A percentile compares a stretch with the other conserved stretches of the same genome.
These are phyloP conservation scores for Oceanodroma leucorhoa DNA, from an alignment of 2,797 vertebrate species.

Conservation along the genomic window DNA sequence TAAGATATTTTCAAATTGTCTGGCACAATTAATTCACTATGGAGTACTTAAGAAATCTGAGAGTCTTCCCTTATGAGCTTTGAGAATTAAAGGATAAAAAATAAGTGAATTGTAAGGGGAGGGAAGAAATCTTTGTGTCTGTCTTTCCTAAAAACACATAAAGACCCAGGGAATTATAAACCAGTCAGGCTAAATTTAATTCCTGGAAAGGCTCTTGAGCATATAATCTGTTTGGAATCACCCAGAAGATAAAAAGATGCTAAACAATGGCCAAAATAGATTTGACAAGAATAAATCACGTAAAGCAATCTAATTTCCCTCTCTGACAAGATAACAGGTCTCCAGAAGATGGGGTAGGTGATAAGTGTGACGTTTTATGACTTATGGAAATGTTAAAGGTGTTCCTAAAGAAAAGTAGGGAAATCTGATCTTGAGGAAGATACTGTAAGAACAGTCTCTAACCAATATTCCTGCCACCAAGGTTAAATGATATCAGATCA, in stretches of 20 bases:
- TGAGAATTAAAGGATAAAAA: conserved; percentile 21
- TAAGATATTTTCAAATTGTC: conserved; percentile 28
- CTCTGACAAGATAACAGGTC: neutral
- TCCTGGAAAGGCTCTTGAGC: neutral
- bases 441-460: neutral
- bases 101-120: neutral
- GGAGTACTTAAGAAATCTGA: neutral
- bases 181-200: neutral
- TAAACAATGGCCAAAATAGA: neutral
- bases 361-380: neutral
- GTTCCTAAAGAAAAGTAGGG: neutral
- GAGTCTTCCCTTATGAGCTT: neutral
- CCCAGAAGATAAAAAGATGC: neutral
- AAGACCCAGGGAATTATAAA: neutral
- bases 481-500: neutral
- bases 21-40: neutral
- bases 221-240: conserved; percentile 1
- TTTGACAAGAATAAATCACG: conserved; percentile 2
- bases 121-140: neutral
- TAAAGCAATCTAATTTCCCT: conserved; percentile 7
- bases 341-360: neutral
- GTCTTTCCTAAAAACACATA: neutral
- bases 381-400: neutral
- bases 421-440: neutral
- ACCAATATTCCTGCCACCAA: neutral